Percentiles rank a stretch among this genome's conserved stretches.
phyloP scores from a whole-genome alignment of 2,888 invertebrate species.

The Eupithecia centaureata region DNA sequence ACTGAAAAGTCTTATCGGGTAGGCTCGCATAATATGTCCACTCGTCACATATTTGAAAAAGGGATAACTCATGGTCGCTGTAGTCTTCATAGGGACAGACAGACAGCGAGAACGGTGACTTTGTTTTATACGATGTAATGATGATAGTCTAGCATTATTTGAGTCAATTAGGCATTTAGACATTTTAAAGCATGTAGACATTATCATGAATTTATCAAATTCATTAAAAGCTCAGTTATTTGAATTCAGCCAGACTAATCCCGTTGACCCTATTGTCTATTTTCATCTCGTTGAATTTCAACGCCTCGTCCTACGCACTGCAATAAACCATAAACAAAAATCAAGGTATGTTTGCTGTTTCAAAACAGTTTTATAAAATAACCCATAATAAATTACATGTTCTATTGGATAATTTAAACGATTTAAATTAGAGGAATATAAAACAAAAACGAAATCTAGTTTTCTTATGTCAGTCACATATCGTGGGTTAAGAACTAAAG shows the following conservation, averaged over 20 bases:
- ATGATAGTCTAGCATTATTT: background rate
- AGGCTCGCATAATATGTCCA: background rate
- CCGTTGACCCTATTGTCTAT: slow-evolving; percentile 57
- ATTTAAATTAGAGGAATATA: background rate
- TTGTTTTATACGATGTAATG: too few relatives aligned
- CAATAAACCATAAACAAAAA: slow-evolving; percentile 63
- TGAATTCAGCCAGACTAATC: slow-evolving; percentile 43
- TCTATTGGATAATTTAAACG: background rate
- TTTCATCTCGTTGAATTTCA: slow-evolving; percentile 47
- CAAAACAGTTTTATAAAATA: slow-evolving; percentile 50
- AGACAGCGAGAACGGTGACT: too few relatives aligned
- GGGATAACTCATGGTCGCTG: background rate
- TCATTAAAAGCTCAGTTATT: slow-evolving; percentile 18
- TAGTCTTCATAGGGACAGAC: too few relatives aligned
- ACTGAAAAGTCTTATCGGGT: background rate
- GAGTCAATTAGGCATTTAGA: background rate
- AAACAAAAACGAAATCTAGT: background rate
- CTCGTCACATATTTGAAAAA: background rate
- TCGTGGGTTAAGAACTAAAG: too few relatives aligned
- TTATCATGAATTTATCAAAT: background rate
- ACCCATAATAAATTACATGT: slow-evolving; percentile 13
- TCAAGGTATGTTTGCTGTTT: slow-evolving; percentile 54
- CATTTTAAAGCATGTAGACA: background rate
- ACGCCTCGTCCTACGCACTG: slow-evolving; percentile 54
- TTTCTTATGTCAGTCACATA: background rate